Evolutionary conservation across 2,113 vertebrate species (phyloP).

Genomic region (Acinonyx jubatus): DNA sequence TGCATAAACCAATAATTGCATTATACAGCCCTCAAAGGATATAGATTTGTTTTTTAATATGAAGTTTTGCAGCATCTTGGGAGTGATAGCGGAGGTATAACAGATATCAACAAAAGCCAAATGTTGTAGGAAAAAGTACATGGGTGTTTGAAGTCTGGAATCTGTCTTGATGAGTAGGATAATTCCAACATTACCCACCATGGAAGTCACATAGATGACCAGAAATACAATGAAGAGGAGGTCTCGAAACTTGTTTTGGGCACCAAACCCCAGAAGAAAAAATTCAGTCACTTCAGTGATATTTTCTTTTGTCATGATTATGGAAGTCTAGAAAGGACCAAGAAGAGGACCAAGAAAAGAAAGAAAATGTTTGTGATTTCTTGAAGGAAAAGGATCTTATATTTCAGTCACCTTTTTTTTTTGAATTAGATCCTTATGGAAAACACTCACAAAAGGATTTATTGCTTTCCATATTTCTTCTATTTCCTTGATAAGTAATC

Average conservation of each 20-base stretch:
- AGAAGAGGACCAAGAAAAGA: neutral
- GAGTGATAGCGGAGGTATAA: conserved; percentile 66
- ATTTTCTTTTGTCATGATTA: conserved; percentile 56
- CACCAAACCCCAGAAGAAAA: conserved; percentile 65
- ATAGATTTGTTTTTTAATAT: conserved; percentile 46
- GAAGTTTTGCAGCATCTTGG: conserved; percentile 72
- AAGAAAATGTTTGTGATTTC: neutral
- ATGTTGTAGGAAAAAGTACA: conserved; percentile 76
- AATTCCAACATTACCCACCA: conserved; percentile 68
- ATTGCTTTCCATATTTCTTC: neutral
- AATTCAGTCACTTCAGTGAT: conserved; percentile 45
- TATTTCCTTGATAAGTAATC: neutral
- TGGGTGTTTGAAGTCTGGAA: conserved; percentile 72
- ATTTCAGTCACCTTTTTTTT: neutral
- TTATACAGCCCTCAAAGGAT: conserved; percentile 57
- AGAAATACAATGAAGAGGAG: conserved; percentile 66
- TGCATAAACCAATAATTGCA: conserved; percentile 64
- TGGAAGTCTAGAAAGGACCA: neutral
- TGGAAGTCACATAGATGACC: conserved; percentile 40
- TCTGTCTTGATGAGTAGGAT: conserved; percentile 68
- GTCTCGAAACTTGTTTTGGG: neutral
- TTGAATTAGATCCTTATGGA: neutral
- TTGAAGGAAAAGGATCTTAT: neutral
- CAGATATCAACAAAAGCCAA: conserved; percentile 67
- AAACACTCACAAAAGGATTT: neutral